Evolutionary conservation across 2,797 vertebrate species (phyloP).

Genomic region (Octomys mimax): DNA sequence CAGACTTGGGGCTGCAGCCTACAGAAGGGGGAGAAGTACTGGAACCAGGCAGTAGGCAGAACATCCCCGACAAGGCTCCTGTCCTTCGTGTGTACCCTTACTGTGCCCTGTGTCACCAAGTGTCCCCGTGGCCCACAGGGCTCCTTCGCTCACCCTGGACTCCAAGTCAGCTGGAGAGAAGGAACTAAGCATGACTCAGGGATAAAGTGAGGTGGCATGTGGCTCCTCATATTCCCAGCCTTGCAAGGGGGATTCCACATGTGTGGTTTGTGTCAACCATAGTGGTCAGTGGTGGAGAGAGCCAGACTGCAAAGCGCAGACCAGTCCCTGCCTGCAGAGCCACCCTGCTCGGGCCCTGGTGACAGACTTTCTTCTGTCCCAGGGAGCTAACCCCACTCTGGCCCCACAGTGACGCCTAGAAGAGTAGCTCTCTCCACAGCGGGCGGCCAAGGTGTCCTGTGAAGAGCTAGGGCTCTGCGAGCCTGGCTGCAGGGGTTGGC

Average conservation of each 20-base stretch:
- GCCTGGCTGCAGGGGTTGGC: not conserved
- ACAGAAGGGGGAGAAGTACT: no score
- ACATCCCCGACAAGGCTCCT: no score
- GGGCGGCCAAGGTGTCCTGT: not conserved
- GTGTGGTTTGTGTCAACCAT: not conserved
- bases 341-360: not conserved
- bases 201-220: not conserved
- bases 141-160: not conserved
- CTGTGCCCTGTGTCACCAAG: not conserved
- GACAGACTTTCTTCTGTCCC: not conserved
- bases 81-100: no score
- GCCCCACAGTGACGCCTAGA: not conserved
- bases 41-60: not conserved
- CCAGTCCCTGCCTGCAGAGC: not conserved
- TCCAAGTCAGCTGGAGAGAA: not conserved
- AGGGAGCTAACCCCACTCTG: not conserved
- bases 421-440: not conserved
- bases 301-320: not conserved
- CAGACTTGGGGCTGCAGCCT: not conserved
- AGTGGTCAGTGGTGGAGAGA: not conserved
- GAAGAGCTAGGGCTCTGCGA: not conserved
- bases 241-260: not conserved
- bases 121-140: not conserved
- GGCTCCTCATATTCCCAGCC: no score
- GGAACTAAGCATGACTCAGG: not conserved